Evolutionary conservation across 1,140 invertebrate genomes (phyloP), one percentile per base, ranked within the genome.

Genomic region (Musca vetustissima): DNA sequence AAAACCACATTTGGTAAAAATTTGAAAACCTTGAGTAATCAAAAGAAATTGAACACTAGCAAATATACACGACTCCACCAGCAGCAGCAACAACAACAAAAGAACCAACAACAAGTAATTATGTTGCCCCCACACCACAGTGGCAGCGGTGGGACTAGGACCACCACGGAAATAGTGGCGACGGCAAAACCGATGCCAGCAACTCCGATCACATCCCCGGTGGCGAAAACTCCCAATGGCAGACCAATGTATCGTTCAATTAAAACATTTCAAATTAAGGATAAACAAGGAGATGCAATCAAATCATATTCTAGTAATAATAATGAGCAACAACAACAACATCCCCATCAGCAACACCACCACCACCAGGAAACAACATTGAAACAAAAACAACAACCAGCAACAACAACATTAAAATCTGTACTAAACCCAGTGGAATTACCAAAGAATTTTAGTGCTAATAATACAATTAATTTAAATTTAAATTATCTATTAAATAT

Each of bases 361-460:
- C 28, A 43, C 6, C 36, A 13, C 6, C 28, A 32, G 9, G 28
- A 32, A 43, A 43, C 36, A 43, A 43, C 11, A 43, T 43, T 43
- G 1, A 43, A 43, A 43, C 13, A 43, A 43, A 4, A 7, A 43
- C 36, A 43, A 43, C 36, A 43, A 43, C 36, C 36, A 76, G 73
- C 67, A 36, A 70, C 70, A 79, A 76, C 72, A 76, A 71, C 74
- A 55, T 73, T 61, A 69, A 73, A 47, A 72, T 76, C 48, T 28
- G 74, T 70, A 79, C 76, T 75, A 75, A 73, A 81, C 79, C 79
- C 79, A 79, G 79, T 81, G 76, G 76, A 79, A 73, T 75, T 79
- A 79, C 79, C 79, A 81, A 81, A 81, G 79, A 81, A 78, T 79
- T 76, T 79, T 81, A 81, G 76, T 79, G 78, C 78, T 78, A 80